A percentile compares a stretch with the other conserved stretches of the same genome.
Evolutionary conservation across 2,888 invertebrate genomes (phyloP).

Genomic region (Eupithecia pulchellata): DNA sequence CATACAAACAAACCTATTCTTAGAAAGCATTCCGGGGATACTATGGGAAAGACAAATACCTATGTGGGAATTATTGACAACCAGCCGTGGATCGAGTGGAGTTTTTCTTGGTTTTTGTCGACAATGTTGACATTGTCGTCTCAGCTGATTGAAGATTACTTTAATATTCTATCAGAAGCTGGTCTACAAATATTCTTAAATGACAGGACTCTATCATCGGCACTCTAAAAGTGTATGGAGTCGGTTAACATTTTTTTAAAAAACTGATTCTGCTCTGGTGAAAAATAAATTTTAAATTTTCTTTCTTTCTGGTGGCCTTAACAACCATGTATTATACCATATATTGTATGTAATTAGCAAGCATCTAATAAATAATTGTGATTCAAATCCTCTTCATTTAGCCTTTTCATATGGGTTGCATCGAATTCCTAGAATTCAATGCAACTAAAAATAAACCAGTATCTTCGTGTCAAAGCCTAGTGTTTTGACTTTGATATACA

Average conservation of each 20-base stretch:
- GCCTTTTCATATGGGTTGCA: not conserved
- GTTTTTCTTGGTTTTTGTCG: slow-evolving; percentile 1
- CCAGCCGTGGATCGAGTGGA: not conserved
- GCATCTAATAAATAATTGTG: not conserved
- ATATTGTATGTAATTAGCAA: too few species aligned
- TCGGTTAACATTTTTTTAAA: too few species aligned
- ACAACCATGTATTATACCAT: too few species aligned
- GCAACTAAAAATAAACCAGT: too few species aligned
- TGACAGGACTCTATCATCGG: too few species aligned
- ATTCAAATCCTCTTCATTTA: not conserved
- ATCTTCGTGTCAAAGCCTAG: too few species aligned
- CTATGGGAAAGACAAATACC: slow-evolving; percentile 23
- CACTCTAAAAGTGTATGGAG: too few species aligned
- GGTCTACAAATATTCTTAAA: not conserved
- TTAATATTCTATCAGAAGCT: not conserved
- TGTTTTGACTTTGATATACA: not conserved
- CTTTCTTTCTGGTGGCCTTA: too few species aligned
- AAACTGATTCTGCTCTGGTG: too few species aligned
- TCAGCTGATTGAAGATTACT: not conserved
- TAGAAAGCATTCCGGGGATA: slow-evolving; percentile 23
- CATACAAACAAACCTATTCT: slow-evolving; percentile 24
- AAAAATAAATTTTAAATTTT: too few species aligned
- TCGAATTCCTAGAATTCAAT: not conserved
- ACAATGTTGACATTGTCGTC: not conserved
- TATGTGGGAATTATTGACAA: not conserved